Conservation (phyloP, 2,113 vertebrate genomes). For the Trematomus loennbergii region DNA sequence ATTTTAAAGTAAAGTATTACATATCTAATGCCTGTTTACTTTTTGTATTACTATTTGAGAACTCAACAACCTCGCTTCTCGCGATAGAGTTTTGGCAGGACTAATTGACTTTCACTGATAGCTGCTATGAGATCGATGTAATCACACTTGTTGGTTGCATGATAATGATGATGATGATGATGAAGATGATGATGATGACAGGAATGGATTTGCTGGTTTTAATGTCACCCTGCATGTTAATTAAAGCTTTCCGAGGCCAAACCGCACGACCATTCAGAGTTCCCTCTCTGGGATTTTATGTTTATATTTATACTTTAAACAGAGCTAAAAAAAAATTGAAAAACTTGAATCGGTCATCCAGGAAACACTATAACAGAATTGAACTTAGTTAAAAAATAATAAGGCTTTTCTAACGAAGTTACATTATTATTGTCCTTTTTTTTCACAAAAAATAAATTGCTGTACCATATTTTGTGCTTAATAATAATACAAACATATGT, state of each 20-base stretch:
- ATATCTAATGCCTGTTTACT: neutral
- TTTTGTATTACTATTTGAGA: neutral
- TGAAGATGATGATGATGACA: neutral
- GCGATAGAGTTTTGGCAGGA: constrained; percentile 1
- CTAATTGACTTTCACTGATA: constrained; percentile 40
- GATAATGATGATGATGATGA: constrained; percentile 7
- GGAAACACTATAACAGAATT: too few species aligned
- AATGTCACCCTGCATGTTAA: constrained; percentile 10
- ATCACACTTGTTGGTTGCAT: constrained; percentile 28
- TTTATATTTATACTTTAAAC: neutral
- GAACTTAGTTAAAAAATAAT: too few species aligned
- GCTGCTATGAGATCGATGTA: constrained; percentile 45
- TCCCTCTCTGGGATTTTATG: neutral
- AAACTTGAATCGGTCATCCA: neutral
- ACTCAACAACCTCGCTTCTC: neutral
- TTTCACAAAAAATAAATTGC: neutral
- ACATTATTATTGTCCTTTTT: too few species aligned
- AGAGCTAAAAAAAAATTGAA: too few species aligned
- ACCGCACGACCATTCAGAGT: neutral
- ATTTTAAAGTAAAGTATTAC: neutral
- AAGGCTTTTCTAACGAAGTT: too few species aligned
- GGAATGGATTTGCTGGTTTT: constrained; percentile 1
- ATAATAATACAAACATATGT: too few species aligned
- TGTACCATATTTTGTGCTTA: too few species aligned
- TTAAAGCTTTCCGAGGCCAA: neutral